Evolutionary conservation across 1,140 invertebrate species (phyloP).

Genomic region (Bacillus rossius): DNA sequence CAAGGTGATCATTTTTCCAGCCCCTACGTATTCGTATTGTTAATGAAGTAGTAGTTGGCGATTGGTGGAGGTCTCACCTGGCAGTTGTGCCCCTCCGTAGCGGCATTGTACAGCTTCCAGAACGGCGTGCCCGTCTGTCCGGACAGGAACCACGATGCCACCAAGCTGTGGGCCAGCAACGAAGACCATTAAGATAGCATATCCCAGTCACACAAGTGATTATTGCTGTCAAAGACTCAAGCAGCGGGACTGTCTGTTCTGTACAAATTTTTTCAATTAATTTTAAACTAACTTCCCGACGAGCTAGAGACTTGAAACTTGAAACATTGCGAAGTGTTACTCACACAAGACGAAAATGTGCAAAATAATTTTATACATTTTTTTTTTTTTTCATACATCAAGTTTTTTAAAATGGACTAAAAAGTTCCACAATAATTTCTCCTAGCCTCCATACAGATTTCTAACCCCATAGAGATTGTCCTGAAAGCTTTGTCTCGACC

Average conservation of each 20-base stretch:
- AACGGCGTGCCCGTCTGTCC: conserved; percentile 54
- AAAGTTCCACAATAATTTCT: too few relatives aligned
- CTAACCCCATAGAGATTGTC: too few relatives aligned
- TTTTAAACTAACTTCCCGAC: too few relatives aligned
- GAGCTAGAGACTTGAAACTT: too few relatives aligned
- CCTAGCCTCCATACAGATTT: too few relatives aligned
- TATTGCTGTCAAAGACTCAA: neutral
- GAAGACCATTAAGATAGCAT: neutral
- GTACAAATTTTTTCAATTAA: neutral
- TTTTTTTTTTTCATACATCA: neutral
- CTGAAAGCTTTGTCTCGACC: too few relatives aligned
- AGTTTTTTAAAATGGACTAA: too few relatives aligned
- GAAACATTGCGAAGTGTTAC: neutral
- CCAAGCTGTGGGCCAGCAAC: conserved; percentile 49
- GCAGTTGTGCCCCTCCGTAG: conserved; percentile 53
- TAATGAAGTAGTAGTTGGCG: too few relatives aligned
- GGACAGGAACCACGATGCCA: conserved; percentile 60
- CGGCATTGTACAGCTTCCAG: conserved; percentile 55
- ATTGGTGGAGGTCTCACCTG: conserved; percentile 43
- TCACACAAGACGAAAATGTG: neutral
- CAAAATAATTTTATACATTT: neutral
- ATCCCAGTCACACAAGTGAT: too few relatives aligned
- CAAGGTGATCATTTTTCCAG: too few relatives aligned
- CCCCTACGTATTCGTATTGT: too few relatives aligned
- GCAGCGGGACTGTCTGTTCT: neutral